Conservation (phyloP, 2,888 invertebrate genomes). For the Spodoptera littoralis region DNA sequence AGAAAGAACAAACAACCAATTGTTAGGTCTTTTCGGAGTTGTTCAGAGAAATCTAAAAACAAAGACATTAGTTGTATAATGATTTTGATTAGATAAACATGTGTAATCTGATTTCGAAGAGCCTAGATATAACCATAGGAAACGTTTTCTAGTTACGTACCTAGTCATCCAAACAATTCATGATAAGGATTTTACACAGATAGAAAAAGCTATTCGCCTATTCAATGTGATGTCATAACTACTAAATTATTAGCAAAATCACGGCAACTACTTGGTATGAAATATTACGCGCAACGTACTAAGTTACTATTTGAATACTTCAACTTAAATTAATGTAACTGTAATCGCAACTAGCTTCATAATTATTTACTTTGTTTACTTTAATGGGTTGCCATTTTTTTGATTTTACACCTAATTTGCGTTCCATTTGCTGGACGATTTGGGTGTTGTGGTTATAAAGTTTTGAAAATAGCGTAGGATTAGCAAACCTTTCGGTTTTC, state of each 20-base stretch:
- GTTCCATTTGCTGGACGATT: too few relatives aligned
- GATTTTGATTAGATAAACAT: conserved; percentile 33
- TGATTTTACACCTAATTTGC: too few relatives aligned
- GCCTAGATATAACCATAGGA: conserved; percentile 19
- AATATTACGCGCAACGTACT: too few relatives aligned
- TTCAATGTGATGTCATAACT: conserved; percentile 7
- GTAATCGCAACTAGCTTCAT: too few relatives aligned
- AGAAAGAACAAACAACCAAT: too few relatives aligned
- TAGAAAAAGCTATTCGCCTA: conserved; percentile 3
- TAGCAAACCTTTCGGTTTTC: too few relatives aligned
- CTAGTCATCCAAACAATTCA: not conserved
- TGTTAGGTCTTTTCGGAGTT: conserved; percentile 4
- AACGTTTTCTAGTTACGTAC: not conserved
- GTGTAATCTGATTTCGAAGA: conserved; percentile 41
- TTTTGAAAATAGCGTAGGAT: too few relatives aligned
- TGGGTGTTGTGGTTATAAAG: too few relatives aligned
- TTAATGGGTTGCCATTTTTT: too few relatives aligned
- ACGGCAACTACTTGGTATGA: not conserved
- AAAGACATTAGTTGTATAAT: conserved; percentile 16
- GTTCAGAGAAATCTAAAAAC: conserved; percentile 7
- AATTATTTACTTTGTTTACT: too few relatives aligned
- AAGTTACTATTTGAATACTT: too few relatives aligned
- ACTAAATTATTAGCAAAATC: conserved; percentile 20
- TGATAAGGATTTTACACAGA: conserved; percentile 23
- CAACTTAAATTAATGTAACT: too few relatives aligned